Evolutionary conservation across 2,113 vertebrate genomes (phyloP).

Genomic region (Sturnira hondurensis): DNA sequence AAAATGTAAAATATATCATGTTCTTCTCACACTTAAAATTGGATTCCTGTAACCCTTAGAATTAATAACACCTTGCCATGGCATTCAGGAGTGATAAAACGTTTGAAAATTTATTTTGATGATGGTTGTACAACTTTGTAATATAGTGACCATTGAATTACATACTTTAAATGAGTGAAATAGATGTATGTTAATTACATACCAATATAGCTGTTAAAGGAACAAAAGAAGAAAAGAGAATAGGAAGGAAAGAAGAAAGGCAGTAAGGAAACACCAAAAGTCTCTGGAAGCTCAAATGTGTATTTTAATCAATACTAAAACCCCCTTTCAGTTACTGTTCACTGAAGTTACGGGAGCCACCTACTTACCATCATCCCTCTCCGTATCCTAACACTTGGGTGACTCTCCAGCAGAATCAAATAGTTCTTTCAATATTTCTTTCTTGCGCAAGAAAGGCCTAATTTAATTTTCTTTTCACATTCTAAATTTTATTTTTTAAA

Average conservation of each 20-base stretch:
- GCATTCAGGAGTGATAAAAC: background rate
- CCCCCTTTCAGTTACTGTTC: background rate
- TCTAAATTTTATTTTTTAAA: constrained; percentile 17
- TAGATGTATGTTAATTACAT: background rate
- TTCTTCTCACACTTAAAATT: background rate
- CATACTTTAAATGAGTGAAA: background rate
- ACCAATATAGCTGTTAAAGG: background rate
- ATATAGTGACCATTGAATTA: background rate
- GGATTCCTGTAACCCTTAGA: background rate
- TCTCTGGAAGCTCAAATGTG: background rate
- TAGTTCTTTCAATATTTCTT: background rate
- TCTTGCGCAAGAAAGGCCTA: background rate
- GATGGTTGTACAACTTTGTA: background rate
- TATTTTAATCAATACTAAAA: background rate
- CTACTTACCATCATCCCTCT: background rate
- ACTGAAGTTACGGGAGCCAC: background rate
- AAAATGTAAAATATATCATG: background rate
- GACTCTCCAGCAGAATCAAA: background rate
- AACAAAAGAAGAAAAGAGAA: background rate
- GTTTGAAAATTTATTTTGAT: background rate
- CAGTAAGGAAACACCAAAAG: background rate
- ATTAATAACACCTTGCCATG: background rate
- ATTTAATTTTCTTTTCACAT: background rate
- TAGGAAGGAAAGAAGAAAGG: background rate
- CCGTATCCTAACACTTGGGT: background rate